Conservation (phyloP, 2,113 vertebrate genomes). For the Gnathonemus echidnorhynchus region DNA sequence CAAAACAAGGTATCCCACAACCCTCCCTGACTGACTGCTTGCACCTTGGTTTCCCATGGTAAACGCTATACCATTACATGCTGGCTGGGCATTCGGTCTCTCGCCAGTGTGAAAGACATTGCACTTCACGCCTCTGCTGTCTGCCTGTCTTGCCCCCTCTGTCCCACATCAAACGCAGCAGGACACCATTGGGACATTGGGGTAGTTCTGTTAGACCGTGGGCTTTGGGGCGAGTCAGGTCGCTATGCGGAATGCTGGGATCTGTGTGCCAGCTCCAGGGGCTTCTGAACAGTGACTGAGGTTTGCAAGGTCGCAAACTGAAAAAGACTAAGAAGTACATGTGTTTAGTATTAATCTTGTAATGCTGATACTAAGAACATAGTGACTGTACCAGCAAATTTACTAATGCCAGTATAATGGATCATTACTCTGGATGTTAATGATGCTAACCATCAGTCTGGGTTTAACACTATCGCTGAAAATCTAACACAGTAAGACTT, state of each 20-base stretch:
- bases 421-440: neutral
- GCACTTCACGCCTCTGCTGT: neutral
- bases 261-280: neutral
- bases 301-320: neutral
- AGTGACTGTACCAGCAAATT: neutral
- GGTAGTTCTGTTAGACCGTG: neutral
- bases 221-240: neutral
- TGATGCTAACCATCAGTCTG: neutral
- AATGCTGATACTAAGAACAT: neutral
- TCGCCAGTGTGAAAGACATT: neutral
- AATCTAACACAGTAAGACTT: neutral
- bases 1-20: conserved; percentile 46
- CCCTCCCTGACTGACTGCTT: neutral
- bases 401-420: neutral
- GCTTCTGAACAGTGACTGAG: neutral
- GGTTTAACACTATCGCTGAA: neutral
- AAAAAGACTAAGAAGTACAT: neutral
- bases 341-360: neutral
- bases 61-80: neutral
- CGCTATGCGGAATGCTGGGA: neutral
- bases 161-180: neutral
- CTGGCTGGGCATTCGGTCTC: neutral
- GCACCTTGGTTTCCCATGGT: neutral
- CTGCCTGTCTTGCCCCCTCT: conserved; percentile 18
- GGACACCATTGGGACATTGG: neutral